phyloP scores from a whole-genome alignment of 2,797 vertebrate genomes.

The Enteromius afrohamiltoni region DNA sequence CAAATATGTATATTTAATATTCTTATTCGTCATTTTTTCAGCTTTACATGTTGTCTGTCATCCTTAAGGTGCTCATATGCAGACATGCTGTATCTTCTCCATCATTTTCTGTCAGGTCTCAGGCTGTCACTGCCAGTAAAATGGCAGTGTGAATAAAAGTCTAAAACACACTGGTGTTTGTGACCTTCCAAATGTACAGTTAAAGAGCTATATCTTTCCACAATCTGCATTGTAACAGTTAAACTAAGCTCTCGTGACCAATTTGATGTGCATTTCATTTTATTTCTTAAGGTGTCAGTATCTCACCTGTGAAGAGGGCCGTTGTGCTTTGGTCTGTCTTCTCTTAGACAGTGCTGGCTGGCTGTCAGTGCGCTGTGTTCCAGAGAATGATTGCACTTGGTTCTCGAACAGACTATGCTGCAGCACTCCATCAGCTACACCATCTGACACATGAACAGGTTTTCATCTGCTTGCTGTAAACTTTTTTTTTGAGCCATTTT shows the following conservation, averaged over 20 bases:
- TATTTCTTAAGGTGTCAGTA: conserved; percentile 1
- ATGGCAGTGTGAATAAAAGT: background rate
- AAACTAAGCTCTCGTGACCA: background rate
- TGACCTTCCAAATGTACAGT: background rate
- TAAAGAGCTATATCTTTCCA: background rate
- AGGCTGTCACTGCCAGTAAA: background rate
- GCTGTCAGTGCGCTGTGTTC: conserved; percentile 36
- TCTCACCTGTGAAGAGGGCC: conserved; percentile 15
- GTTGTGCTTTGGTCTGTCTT: conserved; percentile 35
- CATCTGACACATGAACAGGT: conserved; percentile 42
- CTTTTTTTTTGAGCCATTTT: conserved; percentile 28
- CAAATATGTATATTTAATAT: background rate
- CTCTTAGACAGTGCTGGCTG: conserved; percentile 22
- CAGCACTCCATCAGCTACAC: conserved; percentile 36
- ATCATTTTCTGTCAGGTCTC: background rate
- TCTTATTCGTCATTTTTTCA: background rate
- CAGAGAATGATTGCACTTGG: conserved; percentile 45
- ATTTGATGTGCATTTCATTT: conserved; percentile 3
- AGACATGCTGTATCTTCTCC: background rate
- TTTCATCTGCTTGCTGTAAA: conserved; percentile 39
- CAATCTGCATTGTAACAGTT: background rate
- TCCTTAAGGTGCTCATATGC: background rate
- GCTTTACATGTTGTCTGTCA: background rate
- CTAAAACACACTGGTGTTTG: background rate
- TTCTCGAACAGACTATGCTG: conserved; percentile 30